phyloP scores from a whole-genome alignment of 1,140 invertebrate genomes.

The Bombus cullumanus region DNA sequence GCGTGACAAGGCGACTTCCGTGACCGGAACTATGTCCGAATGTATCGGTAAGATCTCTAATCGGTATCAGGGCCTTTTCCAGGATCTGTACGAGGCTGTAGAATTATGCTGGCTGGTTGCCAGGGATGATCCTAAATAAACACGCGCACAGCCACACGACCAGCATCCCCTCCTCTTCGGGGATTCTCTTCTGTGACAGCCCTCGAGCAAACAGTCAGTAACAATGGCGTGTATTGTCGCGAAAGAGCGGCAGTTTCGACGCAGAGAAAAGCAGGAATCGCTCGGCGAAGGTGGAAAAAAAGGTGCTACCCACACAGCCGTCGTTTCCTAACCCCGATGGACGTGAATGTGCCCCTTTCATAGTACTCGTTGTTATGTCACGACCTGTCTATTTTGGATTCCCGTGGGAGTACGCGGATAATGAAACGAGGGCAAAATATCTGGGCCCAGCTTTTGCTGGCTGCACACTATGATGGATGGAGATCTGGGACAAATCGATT shows the following conservation, averaged over 20 bases:
- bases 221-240: slow-evolving; percentile 67
- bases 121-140: slow-evolving; percentile 79
- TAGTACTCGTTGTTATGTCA: slow-evolving; percentile 62
- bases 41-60: slow-evolving; percentile 49
- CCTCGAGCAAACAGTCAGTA: slow-evolving; percentile 69
- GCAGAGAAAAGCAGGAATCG: slow-evolving; percentile 67
- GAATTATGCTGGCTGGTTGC: slow-evolving; percentile 62
- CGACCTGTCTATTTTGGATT: slow-evolving; percentile 50
- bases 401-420: slow-evolving; percentile 48
- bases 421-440: slow-evolving; percentile 54
- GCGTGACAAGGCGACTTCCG: slow-evolving; percentile 8
- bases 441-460: slow-evolving; percentile 21
- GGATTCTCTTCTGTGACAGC: slow-evolving; percentile 42
- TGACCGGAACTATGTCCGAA: slow-evolving; percentile 44
- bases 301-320: slow-evolving; percentile 61
- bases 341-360: slow-evolving; percentile 43
- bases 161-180: slow-evolving; percentile 62
- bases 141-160: slow-evolving; percentile 77
- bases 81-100: slow-evolving; percentile 59
- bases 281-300: slow-evolving; percentile 56
- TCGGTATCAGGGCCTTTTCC: slow-evolving; percentile 59
- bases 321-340: slow-evolving; percentile 13
- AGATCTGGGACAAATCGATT: slow-evolving; percentile 60
- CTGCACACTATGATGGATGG: slow-evolving; percentile 57
- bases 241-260: slow-evolving; percentile 59